Evolutionary conservation across 2,888 invertebrate genomes (phyloP).

Genomic region (Parochlus steinenii): DNA sequence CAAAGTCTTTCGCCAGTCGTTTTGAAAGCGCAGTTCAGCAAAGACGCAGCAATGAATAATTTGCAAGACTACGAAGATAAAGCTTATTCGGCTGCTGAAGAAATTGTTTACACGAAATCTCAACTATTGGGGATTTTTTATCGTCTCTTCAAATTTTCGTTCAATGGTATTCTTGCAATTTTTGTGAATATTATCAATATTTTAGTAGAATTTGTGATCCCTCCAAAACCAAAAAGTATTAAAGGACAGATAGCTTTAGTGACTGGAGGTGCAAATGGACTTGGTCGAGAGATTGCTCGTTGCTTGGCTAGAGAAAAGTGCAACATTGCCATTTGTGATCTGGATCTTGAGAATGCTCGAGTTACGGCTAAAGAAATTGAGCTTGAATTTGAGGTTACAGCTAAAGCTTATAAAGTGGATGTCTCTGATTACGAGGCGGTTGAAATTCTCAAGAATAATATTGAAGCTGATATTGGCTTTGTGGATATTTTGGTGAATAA

Average conservation of each 20-base stretch:
- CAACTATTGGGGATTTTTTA: too few relatives aligned
- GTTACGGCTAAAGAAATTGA: slow-evolving; percentile 25
- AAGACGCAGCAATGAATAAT: too few relatives aligned
- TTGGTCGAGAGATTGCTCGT: slow-evolving; percentile 31
- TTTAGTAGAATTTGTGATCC: too few relatives aligned
- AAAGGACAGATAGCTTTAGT: slow-evolving; percentile 18
- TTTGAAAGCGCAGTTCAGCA: too few relatives aligned
- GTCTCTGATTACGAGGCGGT: slow-evolving; percentile 12
- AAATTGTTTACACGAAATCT: too few relatives aligned
- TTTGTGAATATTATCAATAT: too few relatives aligned
- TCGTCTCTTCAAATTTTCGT: too few relatives aligned
- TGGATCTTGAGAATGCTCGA: slow-evolving; percentile 26
- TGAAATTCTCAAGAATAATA: slow-evolving; percentile 23
- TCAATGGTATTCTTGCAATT: too few relatives aligned
- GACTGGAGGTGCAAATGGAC: slow-evolving; percentile 32
- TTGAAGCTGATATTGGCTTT: slow-evolving; percentile 27
- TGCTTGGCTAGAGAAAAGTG: slow-evolving; percentile 29
- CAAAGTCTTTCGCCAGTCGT: too few relatives aligned
- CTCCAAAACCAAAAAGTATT: slow-evolving; percentile 3
- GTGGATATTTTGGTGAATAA: slow-evolving; percentile 33
- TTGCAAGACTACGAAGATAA: too few relatives aligned
- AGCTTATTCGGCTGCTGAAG: too few relatives aligned
- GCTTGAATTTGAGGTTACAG: slow-evolving; percentile 23
- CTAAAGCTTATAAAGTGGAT: slow-evolving; percentile 26
- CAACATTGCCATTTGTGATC: slow-evolving; percentile 29